A percentile compares a stretch with the other conserved stretches of the same genome.
Evolutionary conservation across 2,113 vertebrate species (phyloP).

Genomic region (Malurus melanocephalus): DNA sequence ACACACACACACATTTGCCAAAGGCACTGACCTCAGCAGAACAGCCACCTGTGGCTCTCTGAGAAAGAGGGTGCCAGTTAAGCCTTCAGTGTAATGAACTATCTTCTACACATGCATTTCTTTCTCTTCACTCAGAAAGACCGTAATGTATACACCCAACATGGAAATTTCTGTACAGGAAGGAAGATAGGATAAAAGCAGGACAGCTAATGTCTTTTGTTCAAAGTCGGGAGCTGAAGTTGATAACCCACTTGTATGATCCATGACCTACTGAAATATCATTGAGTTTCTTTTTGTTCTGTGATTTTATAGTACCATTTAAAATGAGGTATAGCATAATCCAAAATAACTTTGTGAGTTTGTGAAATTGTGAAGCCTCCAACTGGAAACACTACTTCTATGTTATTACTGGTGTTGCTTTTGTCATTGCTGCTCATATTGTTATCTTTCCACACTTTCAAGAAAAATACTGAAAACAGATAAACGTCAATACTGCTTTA

Average conservation of each 20-base stretch:
- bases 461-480: conserved; percentile 20
- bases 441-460: neutral
- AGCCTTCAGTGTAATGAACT: neutral
- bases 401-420: neutral
- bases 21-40: neutral
- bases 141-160: neutral
- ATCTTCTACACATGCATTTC: neutral
- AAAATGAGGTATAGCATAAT: neutral
- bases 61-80: neutral
- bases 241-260: neutral
- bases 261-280: neutral
- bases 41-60: neutral
- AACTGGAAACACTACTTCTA: neutral
- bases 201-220: neutral
- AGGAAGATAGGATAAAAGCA: neutral
- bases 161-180: neutral
- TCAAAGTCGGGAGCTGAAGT: neutral
- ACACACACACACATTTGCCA: neutral
- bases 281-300: neutral
- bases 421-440: neutral
- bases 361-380: neutral
- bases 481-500: neutral
- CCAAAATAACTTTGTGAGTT: neutral
- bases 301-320: neutral
- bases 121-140: neutral